phyloP scores from a whole-genome alignment of 2,888 invertebrate genomes.

The Hypselothyrea guttata region DNA sequence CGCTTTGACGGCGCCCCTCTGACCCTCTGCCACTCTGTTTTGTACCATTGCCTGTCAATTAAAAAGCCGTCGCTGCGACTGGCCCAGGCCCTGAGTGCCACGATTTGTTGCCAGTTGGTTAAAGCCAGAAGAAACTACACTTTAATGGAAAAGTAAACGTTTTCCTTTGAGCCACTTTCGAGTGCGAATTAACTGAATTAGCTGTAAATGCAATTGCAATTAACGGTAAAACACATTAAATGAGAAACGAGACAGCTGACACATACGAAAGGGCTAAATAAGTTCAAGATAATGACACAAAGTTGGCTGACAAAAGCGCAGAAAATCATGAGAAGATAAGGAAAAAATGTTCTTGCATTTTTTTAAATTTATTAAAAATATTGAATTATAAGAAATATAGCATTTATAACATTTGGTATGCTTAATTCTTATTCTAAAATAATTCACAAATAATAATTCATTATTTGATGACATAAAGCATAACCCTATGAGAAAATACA shows the following conservation, averaged over 20 bases:
- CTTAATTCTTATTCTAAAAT: no score
- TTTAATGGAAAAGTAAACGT: conserved; percentile 14
- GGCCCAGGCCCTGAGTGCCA: conserved; percentile 61
- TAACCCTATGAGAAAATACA: no score
- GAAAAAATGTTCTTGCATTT: no score
- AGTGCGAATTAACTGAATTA: conserved; percentile 68
- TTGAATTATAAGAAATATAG: no score
- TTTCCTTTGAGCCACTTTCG: conserved; percentile 48
- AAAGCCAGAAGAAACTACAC: conserved; percentile 11
- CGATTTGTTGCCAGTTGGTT: conserved; percentile 61
- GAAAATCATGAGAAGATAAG: no score
- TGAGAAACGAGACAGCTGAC: conserved; percentile 4
- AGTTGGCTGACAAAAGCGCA: no score
- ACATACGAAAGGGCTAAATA: conserved; percentile 5
- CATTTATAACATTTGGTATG: no score
- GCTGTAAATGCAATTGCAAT: conserved; percentile 55
- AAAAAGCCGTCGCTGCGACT: conserved; percentile 56
- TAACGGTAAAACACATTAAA: conserved; percentile 48
- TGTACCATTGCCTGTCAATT: conserved; percentile 57
- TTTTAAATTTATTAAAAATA: no score
- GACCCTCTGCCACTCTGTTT: background rate
- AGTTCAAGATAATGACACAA: conserved; percentile 4
- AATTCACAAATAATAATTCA: no score
- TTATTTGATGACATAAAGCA: no score
- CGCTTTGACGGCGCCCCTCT: conserved; percentile 22